Base-by-base conservation (phyloP, 2,888 invertebrate genomes). In the Eumerus sabulonum region DNA sequence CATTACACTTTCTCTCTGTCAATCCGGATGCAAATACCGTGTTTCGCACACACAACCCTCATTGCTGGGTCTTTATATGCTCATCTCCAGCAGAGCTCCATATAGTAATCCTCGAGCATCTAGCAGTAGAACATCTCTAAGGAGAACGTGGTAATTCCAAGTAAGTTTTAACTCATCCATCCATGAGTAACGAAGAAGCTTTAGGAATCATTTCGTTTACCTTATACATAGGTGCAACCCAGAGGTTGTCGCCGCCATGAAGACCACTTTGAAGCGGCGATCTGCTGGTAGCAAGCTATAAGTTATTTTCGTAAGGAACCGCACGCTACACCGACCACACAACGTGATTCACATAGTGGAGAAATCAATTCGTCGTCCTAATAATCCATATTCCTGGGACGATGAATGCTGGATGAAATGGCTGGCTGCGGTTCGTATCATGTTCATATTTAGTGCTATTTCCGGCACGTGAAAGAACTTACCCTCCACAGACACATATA, bases 341-440 rank as follows among this genome's bases (percentile, higher is more conserved):
- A n/a, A n/a, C n/a, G n/a, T n/a, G n/a, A n/a, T n/a, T n/a, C n/a
- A n/a, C n/a, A 45, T 63, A 53, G 19, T 47, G 27, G n/a, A 40
- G 64, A 53, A 73, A 66, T 66, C 72, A 73, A 66, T 66, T 66
- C 47, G 47, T 42, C 53, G 47, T 53, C 40, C 47, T 66, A 66
- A 59, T 73, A 73, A 48, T 17, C 13, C 42, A 17, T 59, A 27
- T 47, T 66, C 51, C 59, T 16, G 42, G 11, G 11, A 27, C 27
- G 3, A 27, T 27, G 27, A 7, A 7, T 27, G 27, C 27, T 2
- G 2, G 27, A 7, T 7, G 27, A 7, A 7, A 27, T 27, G 3
- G 3, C 2, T 27, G 27, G 3, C 2, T 27, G 27, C n/a, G n/a
- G n/a, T n/a, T 27, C 27, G 27, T 27, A 7, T 27, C 7, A 7